Evolutionary conservation across 2,113 vertebrate genomes (phyloP).

Genomic region (Amphiprion ocellaris): DNA sequence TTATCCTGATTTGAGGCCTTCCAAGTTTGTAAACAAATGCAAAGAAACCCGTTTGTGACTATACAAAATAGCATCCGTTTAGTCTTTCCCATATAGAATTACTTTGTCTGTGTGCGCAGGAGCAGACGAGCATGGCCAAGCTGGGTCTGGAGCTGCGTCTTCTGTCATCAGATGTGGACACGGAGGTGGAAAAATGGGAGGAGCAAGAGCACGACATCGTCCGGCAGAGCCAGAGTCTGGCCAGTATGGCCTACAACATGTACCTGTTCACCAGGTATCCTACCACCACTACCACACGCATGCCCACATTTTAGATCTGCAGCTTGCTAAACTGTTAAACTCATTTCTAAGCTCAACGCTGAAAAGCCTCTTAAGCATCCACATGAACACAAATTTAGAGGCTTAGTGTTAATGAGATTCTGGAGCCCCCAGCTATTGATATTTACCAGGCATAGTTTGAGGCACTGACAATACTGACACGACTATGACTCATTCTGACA

Average conservation of each 20-base stretch:
- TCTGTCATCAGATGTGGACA: constrained; percentile 92
- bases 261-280: constrained; percentile 96
- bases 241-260: constrained; percentile 95
- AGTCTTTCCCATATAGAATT: background rate
- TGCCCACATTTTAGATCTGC: background rate
- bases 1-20: constrained; percentile 52
- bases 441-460: constrained; percentile 27
- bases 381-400: constrained; percentile 34
- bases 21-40: constrained; percentile 45
- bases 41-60: constrained; percentile 18
- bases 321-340: constrained; percentile 7
- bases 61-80: constrained; percentile 12
- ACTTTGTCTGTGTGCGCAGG: constrained; percentile 78
- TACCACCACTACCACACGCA: background rate
- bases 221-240: constrained; percentile 90
- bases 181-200: constrained; percentile 95
- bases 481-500: constrained; percentile 38
- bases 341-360: constrained; percentile 26
- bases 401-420: constrained; percentile 44
- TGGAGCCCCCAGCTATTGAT: constrained; percentile 23
- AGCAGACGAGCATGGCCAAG: constrained; percentile 93
- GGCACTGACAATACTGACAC: constrained; percentile 6
- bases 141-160: constrained; percentile 93
- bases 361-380: constrained; percentile 40
- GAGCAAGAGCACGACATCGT: constrained; percentile 93